A percentile compares a stretch with the other conserved stretches of the same genome.
phyloP scores from a whole-genome alignment of 2,113 vertebrate species.

The Octodon degus region DNA sequence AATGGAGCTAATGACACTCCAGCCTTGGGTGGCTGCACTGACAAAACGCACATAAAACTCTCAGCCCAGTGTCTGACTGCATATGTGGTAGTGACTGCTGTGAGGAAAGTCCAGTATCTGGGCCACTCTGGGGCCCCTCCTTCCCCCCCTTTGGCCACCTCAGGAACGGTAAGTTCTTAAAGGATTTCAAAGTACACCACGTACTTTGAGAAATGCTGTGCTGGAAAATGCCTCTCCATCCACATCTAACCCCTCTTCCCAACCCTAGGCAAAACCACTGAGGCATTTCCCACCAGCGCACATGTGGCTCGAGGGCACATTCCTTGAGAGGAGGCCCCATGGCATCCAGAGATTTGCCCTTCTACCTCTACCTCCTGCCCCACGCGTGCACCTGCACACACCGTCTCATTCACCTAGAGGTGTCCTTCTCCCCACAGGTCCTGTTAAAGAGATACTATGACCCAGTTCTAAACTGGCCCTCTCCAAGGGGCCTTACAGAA shows the following conservation, averaged over 20 bases:
- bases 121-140: background rate
- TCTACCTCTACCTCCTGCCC: background rate
- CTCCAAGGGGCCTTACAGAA: background rate
- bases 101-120: background rate
- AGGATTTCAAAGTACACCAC: rapidly evolving
- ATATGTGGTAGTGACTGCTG: rapidly evolving
- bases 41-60: background rate
- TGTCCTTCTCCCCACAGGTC: background rate
- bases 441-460: background rate
- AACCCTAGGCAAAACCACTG: background rate
- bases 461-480: background rate
- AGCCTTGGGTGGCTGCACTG: background rate
- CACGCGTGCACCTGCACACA: background rate
- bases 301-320: background rate
- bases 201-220: background rate
- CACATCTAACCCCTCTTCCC: background rate
- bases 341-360: background rate
- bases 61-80: background rate
- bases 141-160: background rate
- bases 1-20: background rate
- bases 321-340: background rate
- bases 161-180: background rate
- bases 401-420: background rate
- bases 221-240: background rate
- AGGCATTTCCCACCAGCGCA: background rate